Evolutionary conservation across 2,797 vertebrate species (phyloP).

Genomic region (Psittacula derbiana): DNA sequence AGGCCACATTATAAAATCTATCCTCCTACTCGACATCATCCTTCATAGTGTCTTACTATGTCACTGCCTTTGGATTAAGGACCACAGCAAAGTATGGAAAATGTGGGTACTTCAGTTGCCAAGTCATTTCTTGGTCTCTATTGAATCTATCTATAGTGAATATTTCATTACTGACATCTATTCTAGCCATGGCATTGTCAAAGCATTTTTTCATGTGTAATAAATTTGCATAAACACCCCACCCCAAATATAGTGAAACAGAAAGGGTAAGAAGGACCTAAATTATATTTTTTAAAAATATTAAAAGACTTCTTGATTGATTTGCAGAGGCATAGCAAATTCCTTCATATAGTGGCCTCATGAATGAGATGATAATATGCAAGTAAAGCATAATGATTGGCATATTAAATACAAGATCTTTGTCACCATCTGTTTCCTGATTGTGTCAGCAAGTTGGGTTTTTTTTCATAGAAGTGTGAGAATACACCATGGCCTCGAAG

Average conservation of each 20-base stretch:
- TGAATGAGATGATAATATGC: conserved; percentile 80
- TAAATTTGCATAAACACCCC: conserved; percentile 53
- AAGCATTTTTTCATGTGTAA: conserved; percentile 45
- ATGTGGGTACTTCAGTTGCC: conserved; percentile 47
- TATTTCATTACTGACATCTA: conserved; percentile 46
- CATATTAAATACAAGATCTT: conserved; percentile 82
- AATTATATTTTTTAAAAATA: conserved; percentile 28
- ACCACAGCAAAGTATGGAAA: conserved; percentile 38
- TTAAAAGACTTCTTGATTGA: conserved; percentile 71
- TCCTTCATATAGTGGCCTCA: conserved; percentile 79
- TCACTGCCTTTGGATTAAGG: conserved; percentile 49
- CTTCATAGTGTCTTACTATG: conserved; percentile 49
- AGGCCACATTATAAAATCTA: conserved; percentile 42
- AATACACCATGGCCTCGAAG: conserved; percentile 83
- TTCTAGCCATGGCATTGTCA: conserved; percentile 44
- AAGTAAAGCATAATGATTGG: conserved; percentile 83
- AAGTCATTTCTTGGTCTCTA: conserved; percentile 55
- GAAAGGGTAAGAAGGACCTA: conserved; percentile 60
- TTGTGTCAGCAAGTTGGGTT: conserved; percentile 79
- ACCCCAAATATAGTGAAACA: conserved; percentile 49
- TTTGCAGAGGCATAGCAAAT: conserved; percentile 72
- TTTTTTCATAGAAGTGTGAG: conserved; percentile 81
- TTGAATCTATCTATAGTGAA: conserved; percentile 33
- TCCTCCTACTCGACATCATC: conserved; percentile 57
- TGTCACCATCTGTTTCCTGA: conserved; percentile 85